Conservation (phyloP, 2,888 invertebrate species). For the Nysson spinosus region DNA sequence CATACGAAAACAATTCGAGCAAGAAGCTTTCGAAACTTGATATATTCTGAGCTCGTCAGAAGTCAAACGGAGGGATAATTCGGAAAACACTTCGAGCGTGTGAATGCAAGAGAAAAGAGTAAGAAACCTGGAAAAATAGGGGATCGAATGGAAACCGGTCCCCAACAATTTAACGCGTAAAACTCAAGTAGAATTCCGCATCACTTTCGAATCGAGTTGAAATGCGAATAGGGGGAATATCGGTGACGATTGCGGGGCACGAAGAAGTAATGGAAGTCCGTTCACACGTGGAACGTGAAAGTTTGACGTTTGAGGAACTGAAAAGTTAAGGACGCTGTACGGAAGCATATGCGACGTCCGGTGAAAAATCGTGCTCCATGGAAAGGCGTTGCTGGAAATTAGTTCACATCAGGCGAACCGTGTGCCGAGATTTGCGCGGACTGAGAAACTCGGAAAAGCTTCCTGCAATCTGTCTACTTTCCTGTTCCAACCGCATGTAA, state of each 20-base stretch:
- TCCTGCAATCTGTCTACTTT: too few relatives aligned
- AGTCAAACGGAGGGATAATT: conserved; percentile 4
- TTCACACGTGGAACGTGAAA: neutral
- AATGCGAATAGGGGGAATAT: conserved; percentile 23
- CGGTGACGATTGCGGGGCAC: neutral
- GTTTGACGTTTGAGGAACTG: neutral
- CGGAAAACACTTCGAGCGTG: conserved; percentile 21
- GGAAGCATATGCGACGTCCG: neutral
- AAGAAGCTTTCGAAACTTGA: too few relatives aligned
- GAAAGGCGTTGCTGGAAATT: conserved; percentile 23
- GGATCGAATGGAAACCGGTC: conserved; percentile 30
- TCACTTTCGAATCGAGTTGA: conserved; percentile 40
- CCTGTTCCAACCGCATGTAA: too few relatives aligned
- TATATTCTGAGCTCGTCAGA: too few relatives aligned
- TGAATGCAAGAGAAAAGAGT: conserved; percentile 2
- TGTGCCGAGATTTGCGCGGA: conserved; percentile 10
- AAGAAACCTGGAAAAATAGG: conserved; percentile 26
- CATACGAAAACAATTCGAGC: too few relatives aligned
- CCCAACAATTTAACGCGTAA: conserved; percentile 31
- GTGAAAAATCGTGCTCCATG: neutral
- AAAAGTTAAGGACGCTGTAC: neutral
- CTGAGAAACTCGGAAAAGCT: neutral
- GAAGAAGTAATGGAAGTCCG: conserved; percentile 9
- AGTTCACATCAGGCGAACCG: conserved; percentile 7
- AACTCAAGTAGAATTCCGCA: neutral